Conservation (phyloP, 2,888 invertebrate species). For the Plagodis dolabraria region DNA sequence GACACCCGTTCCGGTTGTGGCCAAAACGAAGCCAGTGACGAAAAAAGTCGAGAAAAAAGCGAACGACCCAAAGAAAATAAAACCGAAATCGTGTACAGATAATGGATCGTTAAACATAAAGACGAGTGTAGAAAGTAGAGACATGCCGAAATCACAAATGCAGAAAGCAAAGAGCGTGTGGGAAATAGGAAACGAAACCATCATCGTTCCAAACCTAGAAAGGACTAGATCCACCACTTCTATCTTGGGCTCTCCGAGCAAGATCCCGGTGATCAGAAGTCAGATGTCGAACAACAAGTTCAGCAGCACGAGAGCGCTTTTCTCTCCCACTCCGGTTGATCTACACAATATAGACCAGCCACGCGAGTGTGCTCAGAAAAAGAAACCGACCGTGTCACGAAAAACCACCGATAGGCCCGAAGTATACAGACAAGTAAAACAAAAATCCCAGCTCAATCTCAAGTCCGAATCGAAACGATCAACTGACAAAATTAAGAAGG, state of each 20-base stretch:
- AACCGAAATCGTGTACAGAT: conserved; percentile 69
- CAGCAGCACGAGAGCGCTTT: conserved; percentile 80
- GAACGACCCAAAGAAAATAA: conserved; percentile 72
- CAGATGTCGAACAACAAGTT: conserved; percentile 80
- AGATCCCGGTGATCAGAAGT: conserved; percentile 86
- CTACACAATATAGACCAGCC: conserved; percentile 82
- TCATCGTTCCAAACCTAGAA: conserved; percentile 68
- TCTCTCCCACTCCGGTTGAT: conserved; percentile 85
- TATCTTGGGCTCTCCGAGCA: conserved; percentile 85
- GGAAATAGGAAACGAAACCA: conserved; percentile 78
- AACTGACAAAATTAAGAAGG: conserved; percentile 73
- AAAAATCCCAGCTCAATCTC: conserved; percentile 76
- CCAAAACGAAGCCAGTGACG: conserved; percentile 70
- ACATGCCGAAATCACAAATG: conserved; percentile 71
- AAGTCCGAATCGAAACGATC: conserved; percentile 71
- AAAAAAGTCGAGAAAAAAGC: conserved; percentile 76
- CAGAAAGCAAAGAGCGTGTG: conserved; percentile 83
- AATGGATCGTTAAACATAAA: conserved; percentile 73
- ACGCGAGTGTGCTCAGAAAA: conserved; percentile 84
- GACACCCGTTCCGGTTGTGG: conserved; percentile 77
- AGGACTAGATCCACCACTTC: conserved; percentile 81
- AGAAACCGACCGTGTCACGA: conserved; percentile 63
- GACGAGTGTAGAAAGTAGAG: conserved; percentile 63
- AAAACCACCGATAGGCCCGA: conserved; percentile 71
- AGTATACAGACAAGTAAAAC: conserved; percentile 72